Conservation (phyloP, 92 coral and sea anemone genomes). For the Metridium senile region DNA sequence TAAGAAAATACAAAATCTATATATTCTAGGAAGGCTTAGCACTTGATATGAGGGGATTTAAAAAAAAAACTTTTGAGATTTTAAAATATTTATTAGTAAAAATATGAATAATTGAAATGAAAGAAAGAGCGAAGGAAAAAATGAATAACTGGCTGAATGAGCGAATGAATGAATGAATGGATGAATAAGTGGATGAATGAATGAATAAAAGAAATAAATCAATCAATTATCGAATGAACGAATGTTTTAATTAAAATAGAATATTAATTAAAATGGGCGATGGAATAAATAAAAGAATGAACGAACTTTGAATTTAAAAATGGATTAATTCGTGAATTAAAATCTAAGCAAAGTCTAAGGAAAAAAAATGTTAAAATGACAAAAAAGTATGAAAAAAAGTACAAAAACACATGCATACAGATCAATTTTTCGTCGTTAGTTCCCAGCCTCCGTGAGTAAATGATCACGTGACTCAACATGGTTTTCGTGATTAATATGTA, state of each 20-base stretch:
- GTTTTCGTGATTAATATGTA: constrained; percentile 11
- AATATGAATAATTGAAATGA: no score
- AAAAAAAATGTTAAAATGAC: not conserved
- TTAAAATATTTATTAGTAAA: no score
- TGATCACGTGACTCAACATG: constrained; percentile 7
- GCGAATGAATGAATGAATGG: constrained; percentile 2
- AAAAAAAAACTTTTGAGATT: no score
- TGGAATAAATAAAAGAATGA: not conserved
- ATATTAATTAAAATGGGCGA: not conserved
- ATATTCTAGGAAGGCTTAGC: no score
- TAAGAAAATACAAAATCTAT: no score
- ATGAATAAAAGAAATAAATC: not conserved
- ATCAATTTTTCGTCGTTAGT: not conserved
- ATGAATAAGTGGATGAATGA: not conserved
- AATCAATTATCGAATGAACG: not conserved
- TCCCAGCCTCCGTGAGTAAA: not conserved
- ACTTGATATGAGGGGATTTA: no score
- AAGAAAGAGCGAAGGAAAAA: no score
- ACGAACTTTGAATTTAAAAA: not conserved
- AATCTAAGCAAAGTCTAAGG: no score
- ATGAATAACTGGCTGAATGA: no score
- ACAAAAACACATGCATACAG: not conserved
- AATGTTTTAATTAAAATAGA: not conserved
- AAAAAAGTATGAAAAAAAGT: not conserved
- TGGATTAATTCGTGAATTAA: not conserved